Evolutionary conservation across 1,140 invertebrate genomes (phyloP).

Genomic region (Drosophila pseudoobscura): DNA sequence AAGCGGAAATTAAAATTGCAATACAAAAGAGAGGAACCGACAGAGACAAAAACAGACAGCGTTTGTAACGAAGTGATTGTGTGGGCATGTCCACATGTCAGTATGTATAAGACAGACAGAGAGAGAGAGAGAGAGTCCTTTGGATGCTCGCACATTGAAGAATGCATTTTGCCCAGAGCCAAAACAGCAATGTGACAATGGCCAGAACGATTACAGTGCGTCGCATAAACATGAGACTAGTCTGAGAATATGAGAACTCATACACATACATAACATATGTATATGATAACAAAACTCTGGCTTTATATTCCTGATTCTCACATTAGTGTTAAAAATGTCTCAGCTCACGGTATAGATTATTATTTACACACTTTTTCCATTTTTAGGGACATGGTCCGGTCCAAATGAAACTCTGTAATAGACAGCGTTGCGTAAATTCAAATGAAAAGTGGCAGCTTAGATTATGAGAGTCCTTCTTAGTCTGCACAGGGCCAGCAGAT

Average conservation of each 20-base stretch:
- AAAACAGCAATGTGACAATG: slow-evolving; percentile 11
- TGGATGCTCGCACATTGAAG: slow-evolving; percentile 13
- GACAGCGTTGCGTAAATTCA: background rate
- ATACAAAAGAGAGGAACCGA: slow-evolving; percentile 57
- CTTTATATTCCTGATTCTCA: no score
- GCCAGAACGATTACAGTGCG: background rate
- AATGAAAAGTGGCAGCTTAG: background rate
- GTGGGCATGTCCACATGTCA: slow-evolving; percentile 1
- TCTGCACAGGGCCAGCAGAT: slow-evolving; percentile 9
- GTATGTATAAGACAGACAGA: background rate
- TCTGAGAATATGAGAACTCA: no score
- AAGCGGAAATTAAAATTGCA: slow-evolving; percentile 82
- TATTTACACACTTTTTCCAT: no score
- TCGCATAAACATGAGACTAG: background rate
- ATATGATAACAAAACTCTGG: no score
- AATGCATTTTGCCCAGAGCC: slow-evolving; percentile 28
- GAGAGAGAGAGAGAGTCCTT: background rate
- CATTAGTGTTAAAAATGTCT: no score
- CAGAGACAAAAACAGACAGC: slow-evolving; percentile 46
- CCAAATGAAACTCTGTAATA: no score
- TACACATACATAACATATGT: no score
- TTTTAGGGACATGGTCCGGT: no score
- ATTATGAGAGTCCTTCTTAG: background rate
- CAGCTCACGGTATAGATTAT: no score
- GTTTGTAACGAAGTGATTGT: slow-evolving; percentile 63